A percentile compares a stretch with the other conserved stretches of the same genome.
Conservation (phyloP, 2,888 invertebrate species). For the Panopea generosa region DNA sequence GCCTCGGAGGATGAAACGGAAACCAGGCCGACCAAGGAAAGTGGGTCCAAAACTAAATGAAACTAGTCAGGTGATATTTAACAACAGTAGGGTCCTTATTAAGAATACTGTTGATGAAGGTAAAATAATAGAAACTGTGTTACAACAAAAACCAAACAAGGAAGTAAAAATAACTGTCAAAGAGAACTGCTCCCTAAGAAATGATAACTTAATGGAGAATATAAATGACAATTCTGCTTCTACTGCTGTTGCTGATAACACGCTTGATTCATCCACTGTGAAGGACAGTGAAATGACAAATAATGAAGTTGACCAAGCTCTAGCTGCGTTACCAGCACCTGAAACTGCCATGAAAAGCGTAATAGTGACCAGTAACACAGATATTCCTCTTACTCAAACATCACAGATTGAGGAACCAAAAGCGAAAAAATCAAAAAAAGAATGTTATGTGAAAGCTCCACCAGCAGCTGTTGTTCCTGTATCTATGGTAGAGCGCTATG, state of each 20-base stretch:
- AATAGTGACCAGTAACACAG: not conserved
- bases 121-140: not conserved
- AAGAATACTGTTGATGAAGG: too few species aligned
- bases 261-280: not conserved
- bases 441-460: slow-evolving; percentile 69
- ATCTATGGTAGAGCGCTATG: slow-evolving; percentile 72
- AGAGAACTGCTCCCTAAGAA: not conserved
- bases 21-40: slow-evolving; percentile 79
- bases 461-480: slow-evolving; percentile 50
- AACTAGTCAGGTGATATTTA: too few species aligned
- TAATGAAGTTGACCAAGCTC: not conserved
- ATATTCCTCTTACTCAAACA: not conserved
- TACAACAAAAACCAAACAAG: not conserved
- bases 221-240: not conserved
- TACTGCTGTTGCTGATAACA: not conserved
- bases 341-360: not conserved
- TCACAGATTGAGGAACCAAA: slow-evolving; percentile 9
- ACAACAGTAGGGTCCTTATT: too few species aligned
- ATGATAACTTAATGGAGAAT: not conserved
- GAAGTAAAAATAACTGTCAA: not conserved
- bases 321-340: not conserved
- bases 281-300: too few species aligned
- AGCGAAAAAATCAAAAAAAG: slow-evolving; percentile 48
- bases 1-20: slow-evolving; percentile 70
- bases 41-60: slow-evolving; percentile 13